Conservation (phyloP, 2,113 vertebrate genomes). For the Callithrix jacchus region DNA sequence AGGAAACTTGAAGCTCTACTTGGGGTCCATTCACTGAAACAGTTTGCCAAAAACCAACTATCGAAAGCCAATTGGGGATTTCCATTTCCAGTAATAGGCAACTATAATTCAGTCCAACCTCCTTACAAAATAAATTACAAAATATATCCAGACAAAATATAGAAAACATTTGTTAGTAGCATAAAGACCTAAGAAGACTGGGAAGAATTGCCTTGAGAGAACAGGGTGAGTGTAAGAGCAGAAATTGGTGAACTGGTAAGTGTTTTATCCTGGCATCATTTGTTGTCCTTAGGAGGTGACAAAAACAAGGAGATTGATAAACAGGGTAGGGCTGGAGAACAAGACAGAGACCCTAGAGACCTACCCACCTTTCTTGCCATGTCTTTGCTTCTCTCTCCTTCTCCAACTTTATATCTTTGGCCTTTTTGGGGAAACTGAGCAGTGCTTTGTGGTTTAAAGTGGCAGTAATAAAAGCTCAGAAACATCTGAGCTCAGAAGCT, state of each 20-base stretch:
- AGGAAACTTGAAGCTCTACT: not conserved
- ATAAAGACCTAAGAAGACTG: not conserved
- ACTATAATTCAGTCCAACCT: not conserved
- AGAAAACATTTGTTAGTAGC: not conserved
- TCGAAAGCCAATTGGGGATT: constrained; percentile 8
- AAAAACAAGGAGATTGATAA: too few species aligned
- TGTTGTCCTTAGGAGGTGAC: not conserved
- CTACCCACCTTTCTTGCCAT: too few species aligned
- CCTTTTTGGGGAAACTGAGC: not conserved
- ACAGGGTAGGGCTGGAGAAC: not conserved
- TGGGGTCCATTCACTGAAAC: not conserved
- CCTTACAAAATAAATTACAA: not conserved
- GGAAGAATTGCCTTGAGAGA: not conserved
- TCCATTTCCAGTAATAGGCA: not conserved
- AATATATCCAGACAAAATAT: not conserved
- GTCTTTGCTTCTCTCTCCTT: too few species aligned
- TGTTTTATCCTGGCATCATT: not conserved
- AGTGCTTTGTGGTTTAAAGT: not conserved
- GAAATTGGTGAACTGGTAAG: not conserved
- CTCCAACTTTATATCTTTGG: not conserved
- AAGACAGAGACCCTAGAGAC: not conserved
- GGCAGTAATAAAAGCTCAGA: not conserved
- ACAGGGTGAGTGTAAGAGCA: not conserved
- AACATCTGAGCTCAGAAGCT: not conserved
- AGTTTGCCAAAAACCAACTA: constrained; percentile 19